Conservation (phyloP, 2,888 invertebrate species). For the Orthosia cruda region DNA sequence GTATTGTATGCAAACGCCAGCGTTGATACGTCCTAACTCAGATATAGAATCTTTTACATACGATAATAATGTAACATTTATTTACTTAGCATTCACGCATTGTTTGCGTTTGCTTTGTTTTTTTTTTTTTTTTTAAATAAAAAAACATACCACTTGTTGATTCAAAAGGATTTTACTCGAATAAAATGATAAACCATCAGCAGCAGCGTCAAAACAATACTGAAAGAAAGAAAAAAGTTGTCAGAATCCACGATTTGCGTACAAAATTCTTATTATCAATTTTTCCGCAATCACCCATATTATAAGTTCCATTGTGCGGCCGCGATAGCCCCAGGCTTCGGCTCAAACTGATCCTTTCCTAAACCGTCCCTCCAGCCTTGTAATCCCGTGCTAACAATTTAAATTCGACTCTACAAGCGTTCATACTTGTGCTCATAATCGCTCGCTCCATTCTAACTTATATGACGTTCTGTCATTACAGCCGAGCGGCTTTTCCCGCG, state of each 20-base stretch:
- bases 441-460: constrained; percentile 79
- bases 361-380: constrained; percentile 82
- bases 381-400: constrained; percentile 71
- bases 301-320: constrained; percentile 88
- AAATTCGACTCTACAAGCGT: constrained; percentile 80
- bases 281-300: constrained; percentile 88
- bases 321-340: constrained; percentile 87
- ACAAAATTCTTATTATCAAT: constrained; percentile 81
- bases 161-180: constrained; percentile 25
- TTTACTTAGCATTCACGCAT: constrained; percentile 54
- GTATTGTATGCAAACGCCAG: constrained; percentile 88
- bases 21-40: constrained; percentile 68
- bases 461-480: constrained; percentile 89
- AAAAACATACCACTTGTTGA: constrained; percentile 48
- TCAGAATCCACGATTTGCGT: constrained; percentile 67
- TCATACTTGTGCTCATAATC: constrained; percentile 82
- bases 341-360: constrained; percentile 87
- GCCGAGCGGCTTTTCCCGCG: constrained; percentile 69
- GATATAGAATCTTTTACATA: constrained; percentile 71
- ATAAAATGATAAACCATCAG: constrained; percentile 25
- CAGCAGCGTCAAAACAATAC: constrained; percentile 23
- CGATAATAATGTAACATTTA: constrained; percentile 70
- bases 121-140: constrained; percentile 9
- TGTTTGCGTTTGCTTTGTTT: constrained; percentile 19
- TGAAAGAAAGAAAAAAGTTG: constrained; percentile 44